Percentiles rank a stretch among this genome's conserved stretches.
Conservation (phyloP, 1,140 invertebrate genomes). For the Pantala flavescens region DNA sequence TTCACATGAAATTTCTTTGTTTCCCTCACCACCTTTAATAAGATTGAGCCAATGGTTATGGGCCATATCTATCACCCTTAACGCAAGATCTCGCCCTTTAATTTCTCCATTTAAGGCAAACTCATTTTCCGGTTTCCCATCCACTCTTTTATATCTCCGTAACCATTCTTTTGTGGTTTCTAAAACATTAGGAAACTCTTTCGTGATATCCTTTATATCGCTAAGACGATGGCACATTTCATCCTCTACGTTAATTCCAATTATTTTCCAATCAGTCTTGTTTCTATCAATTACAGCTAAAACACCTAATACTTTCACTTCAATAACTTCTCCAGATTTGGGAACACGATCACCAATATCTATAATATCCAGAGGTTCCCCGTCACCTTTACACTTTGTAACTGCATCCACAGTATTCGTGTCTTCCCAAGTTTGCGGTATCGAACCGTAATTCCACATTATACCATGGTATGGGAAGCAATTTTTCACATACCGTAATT, state of each 20-base stretch:
- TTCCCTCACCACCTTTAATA: not conserved
- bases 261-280: constrained; percentile 59
- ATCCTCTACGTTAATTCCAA: constrained; percentile 51
- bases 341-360: constrained; percentile 42
- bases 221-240: not conserved
- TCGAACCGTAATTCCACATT: constrained; percentile 54
- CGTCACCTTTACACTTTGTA: constrained; percentile 44
- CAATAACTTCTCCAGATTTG: constrained; percentile 28
- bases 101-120: not conserved
- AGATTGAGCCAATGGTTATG: not conserved
- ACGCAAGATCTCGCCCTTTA: not conserved
- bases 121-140: not conserved
- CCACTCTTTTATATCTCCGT: not conserved
- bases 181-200: not conserved
- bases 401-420: constrained; percentile 38
- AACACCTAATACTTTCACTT: not conserved
- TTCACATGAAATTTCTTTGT: not conserved
- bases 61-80: not conserved
- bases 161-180: not conserved
- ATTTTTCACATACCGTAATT: constrained; percentile 29
- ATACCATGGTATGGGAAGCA: constrained; percentile 47
- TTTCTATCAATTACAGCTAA: not conserved
- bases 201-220: not conserved
- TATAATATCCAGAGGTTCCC: constrained; percentile 51
- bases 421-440: constrained; percentile 52